These are phyloP conservation scores for Gymnoscopelus microlampas DNA, from an alignment of 2,797 vertebrate genomes.

Conservation along the genomic window DNA sequence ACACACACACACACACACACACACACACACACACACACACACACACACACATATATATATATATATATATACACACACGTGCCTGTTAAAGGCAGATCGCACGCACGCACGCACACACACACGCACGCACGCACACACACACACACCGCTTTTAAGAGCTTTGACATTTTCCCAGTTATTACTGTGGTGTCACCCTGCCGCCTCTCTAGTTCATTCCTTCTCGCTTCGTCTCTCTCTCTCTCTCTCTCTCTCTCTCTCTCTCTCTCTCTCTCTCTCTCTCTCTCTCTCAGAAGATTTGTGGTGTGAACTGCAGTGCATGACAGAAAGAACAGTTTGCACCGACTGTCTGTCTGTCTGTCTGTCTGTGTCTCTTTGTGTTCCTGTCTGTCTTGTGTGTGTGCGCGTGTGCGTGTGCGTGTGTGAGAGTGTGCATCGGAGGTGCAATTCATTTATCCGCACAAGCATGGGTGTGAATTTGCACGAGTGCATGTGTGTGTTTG, in stretches of 20 bases:
- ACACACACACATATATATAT: background rate
- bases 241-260: background rate
- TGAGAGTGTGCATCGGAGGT: background rate
- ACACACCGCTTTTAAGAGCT: slow-evolving; percentile 15
- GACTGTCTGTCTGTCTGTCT: background rate
- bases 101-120: background rate
- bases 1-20: slow-evolving; percentile 6
- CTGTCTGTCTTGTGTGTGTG: background rate
- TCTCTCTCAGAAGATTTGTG: background rate
- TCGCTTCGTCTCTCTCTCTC: background rate
- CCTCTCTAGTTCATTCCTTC: background rate
- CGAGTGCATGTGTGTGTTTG: background rate
- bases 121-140: slow-evolving; percentile 1
- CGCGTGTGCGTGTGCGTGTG: background rate
- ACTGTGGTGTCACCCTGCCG: slow-evolving; percentile 65
- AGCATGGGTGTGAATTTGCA: too few relatives aligned
- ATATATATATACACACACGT: too few relatives aligned
- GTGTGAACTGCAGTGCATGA: background rate
- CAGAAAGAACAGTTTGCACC: background rate
- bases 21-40: slow-evolving; percentile 6
- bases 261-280: background rate
- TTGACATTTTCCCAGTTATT: slow-evolving; percentile 27
- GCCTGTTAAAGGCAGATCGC: too few relatives aligned
- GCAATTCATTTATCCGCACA: too few relatives aligned
- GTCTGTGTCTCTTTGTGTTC: background rate